Evolutionary conservation across 1,140 invertebrate genomes (phyloP), one percentile per base, ranked within the genome.

Genomic region (Aplysia californica): DNA sequence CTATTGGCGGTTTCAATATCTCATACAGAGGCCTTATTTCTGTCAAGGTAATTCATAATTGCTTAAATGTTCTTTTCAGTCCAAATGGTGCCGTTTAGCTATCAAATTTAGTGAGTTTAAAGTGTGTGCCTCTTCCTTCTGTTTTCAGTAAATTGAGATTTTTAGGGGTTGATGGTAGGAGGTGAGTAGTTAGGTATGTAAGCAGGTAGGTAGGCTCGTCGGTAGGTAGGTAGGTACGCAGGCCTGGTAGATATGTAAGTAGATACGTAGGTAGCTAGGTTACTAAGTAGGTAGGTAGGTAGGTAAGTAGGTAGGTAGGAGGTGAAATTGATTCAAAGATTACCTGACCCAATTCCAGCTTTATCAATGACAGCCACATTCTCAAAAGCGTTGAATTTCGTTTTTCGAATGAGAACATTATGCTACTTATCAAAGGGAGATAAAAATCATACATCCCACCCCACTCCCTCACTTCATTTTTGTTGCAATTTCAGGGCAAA

Each of bases 21-120:
- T 33, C 64, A 5, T 66, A 66, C 35, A 26, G 64, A 10, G 64
- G 64, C 10, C 5, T 66, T 4, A 66, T 66, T 36, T 66, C 64
- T 31, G 31, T 66, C 15, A 66, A 66, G 64, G 64, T 66, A 66
- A 29, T n/a, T n/a, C n/a, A n/a, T n/a, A n/a, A n/a, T n/a, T n/a
- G n/a, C n/a, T n/a, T n/a, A n/a, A n/a, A n/a, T n/a, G n/a, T n/a
- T n/a, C n/a, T n/a, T n/a, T n/a, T n/a, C n/a, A n/a, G n/a, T n/a
- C 15, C 15, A 50, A 50, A 50, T 50, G 44, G 44, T 50, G 44
- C 15, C 44, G 44, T 50, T 15, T 15, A 10, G 58, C 10, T 6
- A 50, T 15, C 10, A 50, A n/a, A 50, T 10, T 10, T 10, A 50
- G 44, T 15, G 44, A 50, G 44, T 15, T 50, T 15, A 50, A 50